Conservation (phyloP, 2,797 vertebrate species). For the Sarcophilus harrisii region DNA sequence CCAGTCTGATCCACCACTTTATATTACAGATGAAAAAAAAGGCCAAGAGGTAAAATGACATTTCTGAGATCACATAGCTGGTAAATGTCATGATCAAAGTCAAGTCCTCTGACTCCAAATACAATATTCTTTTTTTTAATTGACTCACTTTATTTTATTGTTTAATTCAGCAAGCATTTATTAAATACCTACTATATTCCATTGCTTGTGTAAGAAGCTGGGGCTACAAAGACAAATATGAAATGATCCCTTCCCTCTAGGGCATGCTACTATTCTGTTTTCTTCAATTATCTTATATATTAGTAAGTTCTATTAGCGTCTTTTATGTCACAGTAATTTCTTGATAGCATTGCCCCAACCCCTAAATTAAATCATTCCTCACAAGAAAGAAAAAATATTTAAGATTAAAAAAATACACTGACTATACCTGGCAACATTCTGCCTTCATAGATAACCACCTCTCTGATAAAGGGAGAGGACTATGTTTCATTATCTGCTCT, state of each 20-base stretch:
- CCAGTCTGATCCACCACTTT: neutral
- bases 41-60: neutral
- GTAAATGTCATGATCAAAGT: neutral
- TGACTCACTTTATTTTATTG: neutral
- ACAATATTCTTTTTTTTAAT: neutral
- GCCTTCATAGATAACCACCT: neutral
- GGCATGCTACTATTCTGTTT: neutral
- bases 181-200: neutral
- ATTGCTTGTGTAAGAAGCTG: neutral
- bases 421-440: neutral
- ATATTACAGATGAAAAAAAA: neutral
- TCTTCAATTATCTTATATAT: neutral
- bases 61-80: too few species aligned
- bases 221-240: neutral
- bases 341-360: neutral
- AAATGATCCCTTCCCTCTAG: neutral
- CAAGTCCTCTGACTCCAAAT: neutral
- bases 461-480: neutral
- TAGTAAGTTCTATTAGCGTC: neutral
- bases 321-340: neutral
- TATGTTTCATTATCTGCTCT: neutral
- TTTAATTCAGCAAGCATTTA: neutral
- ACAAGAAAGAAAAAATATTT: neutral
- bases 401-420: neutral
- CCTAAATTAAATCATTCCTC: neutral